A percentile compares a stretch with the other conserved stretches of the same genome.
Conservation (phyloP, 1,140 invertebrate genomes). For the Microplitis mediator region DNA sequence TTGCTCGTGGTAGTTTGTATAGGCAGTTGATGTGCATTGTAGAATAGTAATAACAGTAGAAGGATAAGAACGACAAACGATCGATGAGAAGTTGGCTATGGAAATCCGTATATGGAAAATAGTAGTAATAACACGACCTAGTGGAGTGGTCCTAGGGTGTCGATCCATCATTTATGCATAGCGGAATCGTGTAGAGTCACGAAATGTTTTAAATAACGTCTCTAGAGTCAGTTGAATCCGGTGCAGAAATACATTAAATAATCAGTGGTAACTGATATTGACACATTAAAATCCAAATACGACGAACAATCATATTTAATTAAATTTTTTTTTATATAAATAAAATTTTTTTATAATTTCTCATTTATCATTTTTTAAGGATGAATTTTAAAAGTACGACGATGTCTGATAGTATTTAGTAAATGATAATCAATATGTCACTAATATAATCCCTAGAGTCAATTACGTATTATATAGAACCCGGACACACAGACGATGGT, state of each 20-base stretch:
- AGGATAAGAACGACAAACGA: neutral
- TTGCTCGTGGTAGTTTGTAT: neutral
- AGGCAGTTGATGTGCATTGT: neutral
- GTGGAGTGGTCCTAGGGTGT: slow-evolving; percentile 7
- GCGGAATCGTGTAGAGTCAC: slow-evolving; percentile 15
- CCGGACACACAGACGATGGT: neutral
- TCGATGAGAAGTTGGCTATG: slow-evolving; percentile 14
- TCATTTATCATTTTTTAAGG: no score
- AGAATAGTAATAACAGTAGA: neutral
- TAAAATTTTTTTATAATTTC: no score
- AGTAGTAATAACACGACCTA: slow-evolving; percentile 11
- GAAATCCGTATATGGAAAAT: slow-evolving; percentile 10
- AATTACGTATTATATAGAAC: neutral
- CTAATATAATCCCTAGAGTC: no score
- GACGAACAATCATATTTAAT: no score
- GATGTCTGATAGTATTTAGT: no score
- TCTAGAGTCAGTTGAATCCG: neutral
- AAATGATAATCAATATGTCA: no score
- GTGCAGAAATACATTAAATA: neutral
- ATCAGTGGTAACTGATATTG: neutral
- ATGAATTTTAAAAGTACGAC: no score
- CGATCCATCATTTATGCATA: slow-evolving; percentile 19
- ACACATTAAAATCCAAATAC: no score
- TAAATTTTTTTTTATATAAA: no score
- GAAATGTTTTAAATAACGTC: slow-evolving; percentile 14